Evolutionary conservation across 2,113 vertebrate species (phyloP).

Genomic region (Strix aluco): DNA sequence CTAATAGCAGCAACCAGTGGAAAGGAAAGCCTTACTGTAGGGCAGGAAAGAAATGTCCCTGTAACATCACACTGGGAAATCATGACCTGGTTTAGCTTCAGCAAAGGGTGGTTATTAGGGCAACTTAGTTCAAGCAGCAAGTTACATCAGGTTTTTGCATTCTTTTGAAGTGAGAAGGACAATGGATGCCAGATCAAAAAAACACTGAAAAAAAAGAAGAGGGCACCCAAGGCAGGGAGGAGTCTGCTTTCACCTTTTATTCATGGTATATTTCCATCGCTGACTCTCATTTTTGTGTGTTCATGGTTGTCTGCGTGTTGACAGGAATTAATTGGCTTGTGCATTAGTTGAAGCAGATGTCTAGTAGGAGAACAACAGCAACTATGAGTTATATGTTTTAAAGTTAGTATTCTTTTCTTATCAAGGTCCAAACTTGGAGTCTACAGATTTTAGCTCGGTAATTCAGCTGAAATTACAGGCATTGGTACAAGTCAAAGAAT

Average conservation of each 20-base stretch:
- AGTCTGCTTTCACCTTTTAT: neutral
- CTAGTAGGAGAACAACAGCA: neutral
- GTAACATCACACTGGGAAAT: constrained; percentile 12
- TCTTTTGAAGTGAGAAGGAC: constrained; percentile 5
- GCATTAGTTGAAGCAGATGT: neutral
- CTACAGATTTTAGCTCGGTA: neutral
- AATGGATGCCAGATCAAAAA: neutral
- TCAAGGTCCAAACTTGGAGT: neutral
- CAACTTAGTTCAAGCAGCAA: constrained; percentile 5
- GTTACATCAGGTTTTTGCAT: constrained; percentile 40
- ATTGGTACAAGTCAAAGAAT: neutral
- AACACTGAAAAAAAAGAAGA: neutral
- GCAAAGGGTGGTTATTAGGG: constrained; percentile 13
- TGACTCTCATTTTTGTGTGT: neutral
- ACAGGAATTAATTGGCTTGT: neutral
- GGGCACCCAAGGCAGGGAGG: neutral
- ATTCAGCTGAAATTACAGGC: neutral
- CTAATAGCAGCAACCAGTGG: neutral
- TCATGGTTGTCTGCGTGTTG: neutral
- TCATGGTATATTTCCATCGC: neutral
- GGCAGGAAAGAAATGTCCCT: neutral
- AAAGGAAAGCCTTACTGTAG: constrained; percentile 24
- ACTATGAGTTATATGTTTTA: neutral
- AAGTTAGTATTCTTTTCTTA: neutral
- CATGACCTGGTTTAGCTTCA: constrained; percentile 20